These are phyloP conservation scores for Callosobruchus maculatus DNA, from an alignment of 2,888 invertebrate genomes.

Conservation along the genomic window DNA sequence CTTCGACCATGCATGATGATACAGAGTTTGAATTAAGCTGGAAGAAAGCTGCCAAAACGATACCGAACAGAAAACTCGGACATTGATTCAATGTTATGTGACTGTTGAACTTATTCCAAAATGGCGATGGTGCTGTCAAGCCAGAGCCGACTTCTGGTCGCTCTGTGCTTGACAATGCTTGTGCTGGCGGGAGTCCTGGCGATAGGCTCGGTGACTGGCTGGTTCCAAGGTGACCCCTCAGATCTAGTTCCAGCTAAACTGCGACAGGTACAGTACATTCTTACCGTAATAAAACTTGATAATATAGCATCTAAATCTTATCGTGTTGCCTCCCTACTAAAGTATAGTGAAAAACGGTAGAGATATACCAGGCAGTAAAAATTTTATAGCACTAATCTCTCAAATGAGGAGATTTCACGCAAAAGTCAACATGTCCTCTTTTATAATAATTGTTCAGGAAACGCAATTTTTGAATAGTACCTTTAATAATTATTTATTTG, in stretches of 20 bases:
- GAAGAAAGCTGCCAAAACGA: neutral
- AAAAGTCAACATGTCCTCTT: no score
- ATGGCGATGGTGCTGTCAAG: conserved; percentile 67
- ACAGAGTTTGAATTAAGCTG: neutral
- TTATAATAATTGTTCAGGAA: no score
- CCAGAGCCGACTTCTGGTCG: conserved; percentile 59
- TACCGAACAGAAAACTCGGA: neutral
- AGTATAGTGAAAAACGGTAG: no score
- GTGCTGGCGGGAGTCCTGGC: conserved; percentile 56
- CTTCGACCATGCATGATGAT: neutral
- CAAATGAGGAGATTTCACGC: no score
- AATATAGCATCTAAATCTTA: no score
- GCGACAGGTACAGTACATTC: conserved; percentile 51
- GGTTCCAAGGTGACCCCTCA: conserved; percentile 55
- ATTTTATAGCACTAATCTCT: no score
- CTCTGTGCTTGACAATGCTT: conserved; percentile 55
- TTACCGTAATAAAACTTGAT: no score
- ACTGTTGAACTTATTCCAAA: conserved; percentile 2
- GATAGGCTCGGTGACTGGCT: conserved; percentile 59
- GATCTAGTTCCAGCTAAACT: conserved; percentile 57
- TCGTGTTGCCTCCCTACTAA: no score
- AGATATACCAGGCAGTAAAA: no score
- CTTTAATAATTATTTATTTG: no score
- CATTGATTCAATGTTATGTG: conserved; percentile 6
- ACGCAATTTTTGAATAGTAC: no score